phyloP scores from a whole-genome alignment of 2,888 invertebrate species.

The Phyllotreta cruciferae region DNA sequence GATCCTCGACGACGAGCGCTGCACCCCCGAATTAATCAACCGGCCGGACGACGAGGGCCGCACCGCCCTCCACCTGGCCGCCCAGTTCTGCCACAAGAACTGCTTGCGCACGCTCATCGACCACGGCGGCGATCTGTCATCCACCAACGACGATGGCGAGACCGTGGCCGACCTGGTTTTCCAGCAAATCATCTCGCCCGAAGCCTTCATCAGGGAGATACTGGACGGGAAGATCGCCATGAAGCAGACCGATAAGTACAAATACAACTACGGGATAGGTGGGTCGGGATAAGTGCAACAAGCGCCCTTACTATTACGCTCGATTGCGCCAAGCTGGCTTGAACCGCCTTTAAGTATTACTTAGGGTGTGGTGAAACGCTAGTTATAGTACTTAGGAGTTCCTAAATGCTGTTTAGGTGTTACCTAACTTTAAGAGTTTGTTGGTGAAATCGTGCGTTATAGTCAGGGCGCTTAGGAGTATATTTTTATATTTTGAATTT shows the following conservation, averaged over 20 bases:
- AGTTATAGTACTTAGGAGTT: too few relatives aligned
- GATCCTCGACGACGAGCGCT: slow-evolving; percentile 46
- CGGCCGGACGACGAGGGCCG: slow-evolving; percentile 54
- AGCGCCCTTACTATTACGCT: too few relatives aligned
- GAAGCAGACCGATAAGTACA: slow-evolving; percentile 48
- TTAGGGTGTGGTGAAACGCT: too few relatives aligned
- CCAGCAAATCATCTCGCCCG: slow-evolving; percentile 54
- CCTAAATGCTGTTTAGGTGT: too few relatives aligned
- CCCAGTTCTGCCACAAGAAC: slow-evolving; percentile 61
- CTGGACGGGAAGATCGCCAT: slow-evolving; percentile 53
- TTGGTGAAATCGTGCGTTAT: too few relatives aligned
- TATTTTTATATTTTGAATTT: slow-evolving; percentile 14
- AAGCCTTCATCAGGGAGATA: slow-evolving; percentile 54
- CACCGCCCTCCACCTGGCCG: slow-evolving; percentile 65
- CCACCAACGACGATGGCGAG: slow-evolving; percentile 53
- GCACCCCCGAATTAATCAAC: slow-evolving; percentile 46
- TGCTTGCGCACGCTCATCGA: slow-evolving; percentile 61
- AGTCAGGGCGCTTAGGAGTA: slow-evolving; percentile 21
- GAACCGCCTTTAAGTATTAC: too few relatives aligned
- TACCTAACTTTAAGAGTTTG: too few relatives aligned
- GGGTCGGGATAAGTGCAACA: slow-evolving; percentile 39
- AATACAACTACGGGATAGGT: slow-evolving; percentile 46
- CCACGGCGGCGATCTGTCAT: slow-evolving; percentile 52
- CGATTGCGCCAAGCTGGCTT: too few relatives aligned
- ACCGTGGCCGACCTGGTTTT: slow-evolving; percentile 58